phyloP scores from a whole-genome alignment of 1,140 invertebrate species.

The Phymorhynchus buccinoides region DNA sequence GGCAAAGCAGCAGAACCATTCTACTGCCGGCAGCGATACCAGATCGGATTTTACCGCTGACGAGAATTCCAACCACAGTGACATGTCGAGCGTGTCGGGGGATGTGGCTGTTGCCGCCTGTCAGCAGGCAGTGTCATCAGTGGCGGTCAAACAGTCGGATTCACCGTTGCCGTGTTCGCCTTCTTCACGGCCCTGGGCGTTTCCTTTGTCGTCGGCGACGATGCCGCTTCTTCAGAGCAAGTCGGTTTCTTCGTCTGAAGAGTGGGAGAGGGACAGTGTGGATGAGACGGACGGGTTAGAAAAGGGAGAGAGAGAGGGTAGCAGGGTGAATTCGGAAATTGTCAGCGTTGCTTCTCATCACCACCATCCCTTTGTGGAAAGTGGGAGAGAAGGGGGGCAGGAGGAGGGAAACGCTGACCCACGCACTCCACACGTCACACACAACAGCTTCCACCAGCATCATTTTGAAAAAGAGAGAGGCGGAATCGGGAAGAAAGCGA shows the following conservation, averaged over 20 bases:
- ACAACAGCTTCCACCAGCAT: background rate
- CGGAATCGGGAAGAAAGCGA: conserved; percentile 17
- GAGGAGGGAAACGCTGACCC: too few species aligned
- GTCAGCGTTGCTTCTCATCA: background rate
- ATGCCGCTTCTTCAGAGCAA: conserved; percentile 37
- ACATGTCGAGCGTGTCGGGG: conserved; percentile 70
- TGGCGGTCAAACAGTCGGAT: conserved; percentile 37
- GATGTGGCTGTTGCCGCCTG: conserved; percentile 55
- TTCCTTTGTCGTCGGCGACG: conserved; percentile 69
- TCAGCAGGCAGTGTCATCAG: conserved; percentile 37
- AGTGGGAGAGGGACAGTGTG: conserved; percentile 27
- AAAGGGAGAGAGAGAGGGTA: conserved; percentile 30
- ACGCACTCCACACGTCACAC: too few species aligned
- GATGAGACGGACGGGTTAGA: conserved; percentile 27
- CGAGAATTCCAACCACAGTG: conserved; percentile 70
- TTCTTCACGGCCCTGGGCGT: conserved; percentile 72
- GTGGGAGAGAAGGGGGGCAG: too few species aligned
- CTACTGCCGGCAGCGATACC: conserved; percentile 15
- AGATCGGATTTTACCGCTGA: conserved; percentile 61
- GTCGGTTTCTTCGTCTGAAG: conserved; percentile 37
- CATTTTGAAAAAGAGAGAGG: background rate
- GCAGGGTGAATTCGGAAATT: conserved; percentile 32
- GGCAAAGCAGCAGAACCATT: conserved; percentile 81
- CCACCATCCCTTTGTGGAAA: too few species aligned
- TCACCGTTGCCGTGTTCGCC: too few species aligned